Percentiles rank a stretch among this genome's conserved stretches.
These are phyloP conservation scores for Mycalesis mineus DNA, from an alignment of 2,888 invertebrate genomes.

Conservation along the genomic window DNA sequence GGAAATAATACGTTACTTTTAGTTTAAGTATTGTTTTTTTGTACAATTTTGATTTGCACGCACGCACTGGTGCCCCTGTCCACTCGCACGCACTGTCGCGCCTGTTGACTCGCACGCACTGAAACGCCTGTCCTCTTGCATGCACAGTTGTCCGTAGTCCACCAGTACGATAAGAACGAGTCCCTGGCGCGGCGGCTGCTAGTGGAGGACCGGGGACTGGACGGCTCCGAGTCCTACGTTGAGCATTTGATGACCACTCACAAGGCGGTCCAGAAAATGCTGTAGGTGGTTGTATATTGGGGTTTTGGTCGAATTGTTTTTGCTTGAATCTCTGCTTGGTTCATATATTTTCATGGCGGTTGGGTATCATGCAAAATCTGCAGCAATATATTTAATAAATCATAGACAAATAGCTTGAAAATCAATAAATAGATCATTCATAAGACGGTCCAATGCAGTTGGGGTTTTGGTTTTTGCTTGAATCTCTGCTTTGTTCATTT, in stretches of 20 bases:
- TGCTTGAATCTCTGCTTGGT: background rate
- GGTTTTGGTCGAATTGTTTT: background rate
- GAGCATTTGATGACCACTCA: constrained; percentile 98
- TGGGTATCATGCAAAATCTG: too few species aligned
- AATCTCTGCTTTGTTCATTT: too few species aligned
- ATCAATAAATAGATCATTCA: too few species aligned
- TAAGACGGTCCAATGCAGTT: too few species aligned
- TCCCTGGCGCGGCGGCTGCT: constrained; percentile 91
- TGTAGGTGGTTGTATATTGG: constrained; percentile 42
- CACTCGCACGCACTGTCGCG: background rate
- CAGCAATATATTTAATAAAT: too few species aligned
- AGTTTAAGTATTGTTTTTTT: too few species aligned
- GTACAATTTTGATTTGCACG: too few species aligned
- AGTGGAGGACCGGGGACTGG: constrained; percentile 91
- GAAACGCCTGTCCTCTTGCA: background rate
- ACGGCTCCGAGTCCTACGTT: constrained; percentile 91
- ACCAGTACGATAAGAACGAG: constrained; percentile 72
- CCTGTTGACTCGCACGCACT: background rate
- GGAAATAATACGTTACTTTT: too few species aligned
- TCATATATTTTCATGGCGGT: too few species aligned
- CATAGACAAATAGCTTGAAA: too few species aligned
- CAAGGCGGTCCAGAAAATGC: constrained; percentile 87
- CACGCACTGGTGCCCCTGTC: background rate
- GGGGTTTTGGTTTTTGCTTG: too few species aligned
- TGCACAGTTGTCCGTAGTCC: constrained; percentile 51